A percentile compares a stretch with the other conserved stretches of the same genome.
Evolutionary conservation across 1,140 invertebrate genomes (phyloP).

Genomic region (Trachymyrmex septentrionalis): DNA sequence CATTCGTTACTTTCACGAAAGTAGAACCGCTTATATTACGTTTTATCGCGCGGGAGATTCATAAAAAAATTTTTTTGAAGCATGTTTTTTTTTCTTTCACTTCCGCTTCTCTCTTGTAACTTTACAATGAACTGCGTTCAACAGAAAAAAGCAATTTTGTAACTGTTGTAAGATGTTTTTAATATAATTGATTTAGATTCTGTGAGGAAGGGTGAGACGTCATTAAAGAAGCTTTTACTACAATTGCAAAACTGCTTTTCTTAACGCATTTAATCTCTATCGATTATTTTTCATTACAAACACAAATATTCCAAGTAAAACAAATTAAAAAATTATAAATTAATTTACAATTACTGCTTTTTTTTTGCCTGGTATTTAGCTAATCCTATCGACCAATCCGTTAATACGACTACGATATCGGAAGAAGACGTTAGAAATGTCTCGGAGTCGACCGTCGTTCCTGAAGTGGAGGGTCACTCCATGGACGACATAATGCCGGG

Average conservation of each 20-base stretch:
- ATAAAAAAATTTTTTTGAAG: not conserved
- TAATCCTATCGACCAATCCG: conserved; percentile 72
- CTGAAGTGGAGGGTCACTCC: conserved; percentile 74
- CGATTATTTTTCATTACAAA: not conserved
- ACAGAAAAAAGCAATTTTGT: too few relatives aligned
- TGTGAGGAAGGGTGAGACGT: too few relatives aligned
- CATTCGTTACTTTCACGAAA: not conserved
- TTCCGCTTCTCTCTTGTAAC: not conserved
- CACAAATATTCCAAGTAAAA: not conserved
- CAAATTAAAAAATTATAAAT: not conserved
- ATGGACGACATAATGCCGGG: conserved; percentile 81
- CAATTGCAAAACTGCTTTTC: too few relatives aligned
- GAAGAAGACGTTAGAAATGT: conserved; percentile 41
- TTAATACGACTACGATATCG: conserved; percentile 49
- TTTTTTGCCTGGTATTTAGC: conserved; percentile 58
- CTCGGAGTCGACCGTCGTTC: conserved; percentile 58
- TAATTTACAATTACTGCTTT: not conserved
- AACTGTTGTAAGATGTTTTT: too few relatives aligned
- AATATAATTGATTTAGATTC: too few relatives aligned
- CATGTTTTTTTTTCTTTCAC: not conserved
- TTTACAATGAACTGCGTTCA: not conserved
- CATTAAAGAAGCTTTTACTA: too few relatives aligned
- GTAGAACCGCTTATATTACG: not conserved
- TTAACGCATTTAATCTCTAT: not conserved
- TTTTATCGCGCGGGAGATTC: not conserved